Evolutionary conservation across 2,113 vertebrate species (phyloP).

Genomic region (Pitta sordida): DNA sequence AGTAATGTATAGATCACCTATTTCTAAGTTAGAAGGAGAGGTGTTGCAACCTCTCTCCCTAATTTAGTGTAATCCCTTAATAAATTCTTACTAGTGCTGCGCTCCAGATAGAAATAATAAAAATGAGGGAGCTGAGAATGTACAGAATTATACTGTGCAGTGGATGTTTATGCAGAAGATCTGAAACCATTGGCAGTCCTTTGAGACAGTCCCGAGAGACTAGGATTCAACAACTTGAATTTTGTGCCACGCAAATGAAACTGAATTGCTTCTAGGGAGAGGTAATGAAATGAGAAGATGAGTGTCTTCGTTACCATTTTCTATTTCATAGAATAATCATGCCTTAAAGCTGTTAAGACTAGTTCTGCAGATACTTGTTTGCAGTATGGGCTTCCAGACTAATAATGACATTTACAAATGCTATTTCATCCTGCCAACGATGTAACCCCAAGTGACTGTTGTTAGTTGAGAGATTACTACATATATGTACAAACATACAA

Average conservation of each 20-base stretch:
- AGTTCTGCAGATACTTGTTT: background rate
- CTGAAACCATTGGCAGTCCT: background rate
- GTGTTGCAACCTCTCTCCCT: background rate
- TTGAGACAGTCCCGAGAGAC: background rate
- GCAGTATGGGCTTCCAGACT: background rate
- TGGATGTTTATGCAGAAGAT: background rate
- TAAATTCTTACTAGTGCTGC: background rate
- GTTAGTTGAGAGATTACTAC: background rate
- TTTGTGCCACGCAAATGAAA: constrained; percentile 8
- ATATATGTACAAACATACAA: background rate
- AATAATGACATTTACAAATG: background rate
- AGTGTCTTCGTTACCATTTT: constrained; percentile 24
- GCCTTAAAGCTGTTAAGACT: constrained; percentile 7
- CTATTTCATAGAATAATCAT: constrained; percentile 15
- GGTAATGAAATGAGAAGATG: constrained; percentile 22
- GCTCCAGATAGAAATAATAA: background rate
- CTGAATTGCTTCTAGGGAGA: constrained; percentile 18
- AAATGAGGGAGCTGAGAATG: background rate
- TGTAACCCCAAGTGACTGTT: background rate
- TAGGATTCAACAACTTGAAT: background rate
- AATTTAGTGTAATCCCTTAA: background rate
- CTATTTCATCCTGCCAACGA: background rate
- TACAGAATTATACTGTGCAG: background rate
- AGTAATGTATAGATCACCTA: background rate
- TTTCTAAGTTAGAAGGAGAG: background rate